Conservation (phyloP, 2,113 vertebrate genomes). For the Lycocorax pyrrhopterus region DNA sequence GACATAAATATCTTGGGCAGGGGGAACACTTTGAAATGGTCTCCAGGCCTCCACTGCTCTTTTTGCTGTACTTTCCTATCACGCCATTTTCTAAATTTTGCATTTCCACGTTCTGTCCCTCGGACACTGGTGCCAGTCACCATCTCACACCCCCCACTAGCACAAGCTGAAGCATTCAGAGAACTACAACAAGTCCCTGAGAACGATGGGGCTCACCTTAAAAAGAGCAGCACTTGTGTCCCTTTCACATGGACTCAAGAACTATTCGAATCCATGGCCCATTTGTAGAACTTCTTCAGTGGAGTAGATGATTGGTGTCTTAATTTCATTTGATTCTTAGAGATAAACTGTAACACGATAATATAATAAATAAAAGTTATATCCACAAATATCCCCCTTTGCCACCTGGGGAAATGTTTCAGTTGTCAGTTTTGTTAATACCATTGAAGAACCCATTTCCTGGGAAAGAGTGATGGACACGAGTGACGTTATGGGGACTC, state of each 20-base stretch:
- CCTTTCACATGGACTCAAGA: neutral
- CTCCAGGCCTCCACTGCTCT: neutral
- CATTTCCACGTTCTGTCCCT: neutral
- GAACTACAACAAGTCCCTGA: neutral
- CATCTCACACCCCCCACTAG: neutral
- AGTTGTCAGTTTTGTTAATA: slow-evolving; percentile 64
- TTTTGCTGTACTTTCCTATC: neutral
- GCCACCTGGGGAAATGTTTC: slow-evolving; percentile 48
- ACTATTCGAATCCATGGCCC: neutral
- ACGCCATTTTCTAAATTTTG: neutral
- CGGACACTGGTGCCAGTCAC: neutral
- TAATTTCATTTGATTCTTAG: slow-evolving; percentile 48
- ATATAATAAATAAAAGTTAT: slow-evolving; percentile 59
- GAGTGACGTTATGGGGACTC: slow-evolving; percentile 48
- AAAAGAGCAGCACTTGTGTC: neutral
- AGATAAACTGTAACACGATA: slow-evolving; percentile 35
- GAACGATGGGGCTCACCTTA: neutral
- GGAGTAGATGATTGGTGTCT: neutral
- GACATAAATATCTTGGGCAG: neutral
- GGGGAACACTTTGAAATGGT: neutral
- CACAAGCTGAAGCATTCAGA: neutral
- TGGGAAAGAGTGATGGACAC: slow-evolving; percentile 12
- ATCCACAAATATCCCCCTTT: slow-evolving; percentile 43
- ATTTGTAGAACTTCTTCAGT: neutral
- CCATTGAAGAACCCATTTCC: slow-evolving; percentile 24